Conservation (phyloP, 2,888 invertebrate genomes). For the Caenorhabditis afra region DNA sequence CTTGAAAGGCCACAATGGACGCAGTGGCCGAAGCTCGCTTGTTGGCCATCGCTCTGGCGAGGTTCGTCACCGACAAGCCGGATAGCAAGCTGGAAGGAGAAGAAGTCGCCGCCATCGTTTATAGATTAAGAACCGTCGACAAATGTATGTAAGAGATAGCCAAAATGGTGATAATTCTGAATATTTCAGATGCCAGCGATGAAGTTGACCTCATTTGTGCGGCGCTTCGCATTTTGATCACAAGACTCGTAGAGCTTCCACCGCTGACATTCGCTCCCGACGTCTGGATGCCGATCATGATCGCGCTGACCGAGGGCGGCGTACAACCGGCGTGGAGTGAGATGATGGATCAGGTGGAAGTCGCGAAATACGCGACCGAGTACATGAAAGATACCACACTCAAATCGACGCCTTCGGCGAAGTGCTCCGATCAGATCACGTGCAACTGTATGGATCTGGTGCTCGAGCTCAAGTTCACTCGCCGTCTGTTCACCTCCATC, state of each 20-base stretch:
- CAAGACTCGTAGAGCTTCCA: slow-evolving; percentile 27
- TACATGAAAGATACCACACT: background rate
- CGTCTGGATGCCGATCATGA: slow-evolving; percentile 39
- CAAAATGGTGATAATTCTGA: background rate
- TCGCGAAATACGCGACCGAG: background rate
- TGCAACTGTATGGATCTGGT: slow-evolving; percentile 17
- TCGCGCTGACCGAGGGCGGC: slow-evolving; percentile 32
- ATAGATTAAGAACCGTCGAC: slow-evolving; percentile 51
- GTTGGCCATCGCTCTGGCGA: slow-evolving; percentile 37
- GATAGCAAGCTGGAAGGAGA: slow-evolving; percentile 4
- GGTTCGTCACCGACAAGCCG: slow-evolving; percentile 22
- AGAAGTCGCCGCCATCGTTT: slow-evolving; percentile 28
- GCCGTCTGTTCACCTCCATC: slow-evolving; percentile 28
- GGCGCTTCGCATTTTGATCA: slow-evolving; percentile 30
- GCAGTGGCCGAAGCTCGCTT: slow-evolving; percentile 8
- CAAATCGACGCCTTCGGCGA: background rate
- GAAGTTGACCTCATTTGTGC: slow-evolving; percentile 44
- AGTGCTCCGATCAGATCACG: slow-evolving; percentile 36
- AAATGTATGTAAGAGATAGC: slow-evolving; percentile 34
- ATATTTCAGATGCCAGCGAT: slow-evolving; percentile 16
- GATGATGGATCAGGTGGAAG: slow-evolving; percentile 24
- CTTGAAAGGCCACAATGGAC: no score
- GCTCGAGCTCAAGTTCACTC: slow-evolving; percentile 28
- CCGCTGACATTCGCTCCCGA: slow-evolving; percentile 38
- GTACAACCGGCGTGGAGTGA: slow-evolving; percentile 29